Percentiles rank a stretch among this genome's conserved stretches.
Conservation (phyloP, 2,113 vertebrate genomes). For the Upupa epops region DNA sequence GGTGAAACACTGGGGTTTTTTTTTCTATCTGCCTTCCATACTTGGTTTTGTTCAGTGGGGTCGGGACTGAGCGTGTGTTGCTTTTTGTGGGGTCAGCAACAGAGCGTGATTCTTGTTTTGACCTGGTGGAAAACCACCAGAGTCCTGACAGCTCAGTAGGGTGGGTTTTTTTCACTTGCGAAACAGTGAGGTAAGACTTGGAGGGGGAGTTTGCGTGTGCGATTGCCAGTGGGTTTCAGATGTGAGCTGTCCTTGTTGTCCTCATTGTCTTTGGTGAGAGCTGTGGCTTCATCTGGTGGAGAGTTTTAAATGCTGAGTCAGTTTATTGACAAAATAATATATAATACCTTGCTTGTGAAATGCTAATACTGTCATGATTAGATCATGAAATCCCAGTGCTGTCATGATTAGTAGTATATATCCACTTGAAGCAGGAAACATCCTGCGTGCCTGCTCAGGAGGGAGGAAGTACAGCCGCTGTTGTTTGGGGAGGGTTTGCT, state of each 20-base stretch:
- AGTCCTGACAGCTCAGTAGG: background rate
- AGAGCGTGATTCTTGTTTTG: background rate
- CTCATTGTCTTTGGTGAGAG: slow-evolving; percentile 11
- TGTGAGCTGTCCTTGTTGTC: slow-evolving; percentile 43
- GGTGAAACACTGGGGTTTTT: background rate
- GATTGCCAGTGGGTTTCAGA: slow-evolving; percentile 34
- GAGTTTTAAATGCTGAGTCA: slow-evolving; percentile 51
- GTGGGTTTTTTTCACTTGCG: slow-evolving; percentile 12
- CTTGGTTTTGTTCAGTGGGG: background rate
- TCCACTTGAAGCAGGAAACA: slow-evolving; percentile 38
- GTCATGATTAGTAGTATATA: slow-evolving; percentile 8
- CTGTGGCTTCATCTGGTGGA: slow-evolving; percentile 25
- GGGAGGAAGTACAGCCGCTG: background rate
- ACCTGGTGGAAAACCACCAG: background rate
- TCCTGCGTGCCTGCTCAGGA: slow-evolving; percentile 11
- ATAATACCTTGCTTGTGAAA: slow-evolving; percentile 52
- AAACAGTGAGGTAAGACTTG: background rate
- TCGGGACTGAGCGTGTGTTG: background rate
- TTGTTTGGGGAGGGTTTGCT: background rate
- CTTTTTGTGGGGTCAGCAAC: background rate
- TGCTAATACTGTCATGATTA: slow-evolving; percentile 51
- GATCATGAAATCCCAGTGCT: slow-evolving; percentile 30
- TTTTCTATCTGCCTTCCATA: background rate
- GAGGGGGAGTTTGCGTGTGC: background rate
- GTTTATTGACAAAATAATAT: slow-evolving; percentile 46